A percentile compares a stretch with the other conserved stretches of the same genome.
Conservation (phyloP, 2,113 vertebrate species). For the Pogona vitticeps region DNA sequence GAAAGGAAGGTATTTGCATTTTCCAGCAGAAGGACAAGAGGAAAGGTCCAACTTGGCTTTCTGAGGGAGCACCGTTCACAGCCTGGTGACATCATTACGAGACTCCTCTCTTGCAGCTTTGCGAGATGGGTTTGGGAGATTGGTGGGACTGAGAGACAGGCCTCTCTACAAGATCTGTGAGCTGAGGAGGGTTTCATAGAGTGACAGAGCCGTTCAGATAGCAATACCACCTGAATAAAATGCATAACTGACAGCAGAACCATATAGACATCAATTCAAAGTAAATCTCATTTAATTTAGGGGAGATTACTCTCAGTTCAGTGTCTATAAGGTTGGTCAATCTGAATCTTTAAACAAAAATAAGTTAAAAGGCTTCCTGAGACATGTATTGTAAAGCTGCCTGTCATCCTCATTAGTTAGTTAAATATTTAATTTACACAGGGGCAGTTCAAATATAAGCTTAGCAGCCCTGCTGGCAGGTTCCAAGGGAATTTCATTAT, state of each 20-base stretch:
- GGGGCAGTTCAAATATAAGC: conserved; percentile 38
- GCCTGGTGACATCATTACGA: too few relatives aligned
- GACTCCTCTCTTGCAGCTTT: too few relatives aligned
- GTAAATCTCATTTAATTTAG: neutral
- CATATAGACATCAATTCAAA: neutral
- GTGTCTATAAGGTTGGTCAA: neutral
- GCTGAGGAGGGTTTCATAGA: too few relatives aligned
- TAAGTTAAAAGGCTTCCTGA: conserved; percentile 30
- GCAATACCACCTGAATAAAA: conserved; percentile 49
- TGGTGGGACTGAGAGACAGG: too few relatives aligned
- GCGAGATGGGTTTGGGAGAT: too few relatives aligned
- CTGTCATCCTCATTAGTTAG: conserved; percentile 2
- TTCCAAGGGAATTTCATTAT: conserved; percentile 22
- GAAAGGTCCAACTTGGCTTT: too few relatives aligned
- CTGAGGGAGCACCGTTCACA: too few relatives aligned
- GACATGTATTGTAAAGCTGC: conserved; percentile 28
- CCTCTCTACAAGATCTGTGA: too few relatives aligned
- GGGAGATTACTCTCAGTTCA: neutral
- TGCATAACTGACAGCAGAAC: conserved; percentile 15
- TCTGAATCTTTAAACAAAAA: conserved; percentile 18
- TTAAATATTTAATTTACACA: conserved; percentile 23
- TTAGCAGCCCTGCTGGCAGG: conserved; percentile 19
- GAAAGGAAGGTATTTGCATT: too few relatives aligned
- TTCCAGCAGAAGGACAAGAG: too few relatives aligned
- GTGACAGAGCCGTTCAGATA: too few relatives aligned